Conservation (phyloP, 2,888 invertebrate genomes). For the Alitta virens region DNA sequence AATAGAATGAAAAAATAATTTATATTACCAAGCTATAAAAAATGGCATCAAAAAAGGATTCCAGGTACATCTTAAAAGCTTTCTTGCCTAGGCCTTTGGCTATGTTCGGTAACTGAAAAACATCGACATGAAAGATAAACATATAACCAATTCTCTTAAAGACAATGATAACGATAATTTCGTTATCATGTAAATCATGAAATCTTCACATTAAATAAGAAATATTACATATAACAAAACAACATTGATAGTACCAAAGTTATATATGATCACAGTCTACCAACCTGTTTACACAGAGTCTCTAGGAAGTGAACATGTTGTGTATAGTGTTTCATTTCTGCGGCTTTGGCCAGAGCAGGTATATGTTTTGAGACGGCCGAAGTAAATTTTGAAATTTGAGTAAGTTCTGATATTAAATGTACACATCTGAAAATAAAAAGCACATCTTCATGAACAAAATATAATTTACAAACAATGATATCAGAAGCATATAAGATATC, state of each 20-base stretch:
- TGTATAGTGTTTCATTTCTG: conserved; percentile 57
- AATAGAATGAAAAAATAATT: too few species aligned
- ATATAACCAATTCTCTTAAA: too few species aligned
- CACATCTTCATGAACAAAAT: background rate
- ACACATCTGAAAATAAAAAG: conserved; percentile 54
- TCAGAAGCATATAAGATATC: too few species aligned
- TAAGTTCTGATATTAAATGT: conserved; percentile 58
- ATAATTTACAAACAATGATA: background rate
- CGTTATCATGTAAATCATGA: too few species aligned
- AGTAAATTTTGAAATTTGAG: conserved; percentile 49
- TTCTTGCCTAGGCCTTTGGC: conserved; percentile 60
- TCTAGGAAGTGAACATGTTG: conserved; percentile 61
- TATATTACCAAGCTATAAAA: conserved; percentile 61
- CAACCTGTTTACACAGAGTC: conserved; percentile 60
- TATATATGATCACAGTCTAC: too few species aligned
- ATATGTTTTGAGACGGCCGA: conserved; percentile 50
- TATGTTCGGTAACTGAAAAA: conserved; percentile 57
- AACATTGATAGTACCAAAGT: too few species aligned
- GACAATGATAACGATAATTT: too few species aligned
- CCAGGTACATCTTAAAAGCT: conserved; percentile 60
- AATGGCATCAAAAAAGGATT: conserved; percentile 59
- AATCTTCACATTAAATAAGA: too few species aligned
- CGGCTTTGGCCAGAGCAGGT: conserved; percentile 57
- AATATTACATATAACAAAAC: too few species aligned
- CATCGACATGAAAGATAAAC: too few species aligned